phyloP scores from a whole-genome alignment of 1,140 invertebrate species.

The Drosophila bocqueti region DNA sequence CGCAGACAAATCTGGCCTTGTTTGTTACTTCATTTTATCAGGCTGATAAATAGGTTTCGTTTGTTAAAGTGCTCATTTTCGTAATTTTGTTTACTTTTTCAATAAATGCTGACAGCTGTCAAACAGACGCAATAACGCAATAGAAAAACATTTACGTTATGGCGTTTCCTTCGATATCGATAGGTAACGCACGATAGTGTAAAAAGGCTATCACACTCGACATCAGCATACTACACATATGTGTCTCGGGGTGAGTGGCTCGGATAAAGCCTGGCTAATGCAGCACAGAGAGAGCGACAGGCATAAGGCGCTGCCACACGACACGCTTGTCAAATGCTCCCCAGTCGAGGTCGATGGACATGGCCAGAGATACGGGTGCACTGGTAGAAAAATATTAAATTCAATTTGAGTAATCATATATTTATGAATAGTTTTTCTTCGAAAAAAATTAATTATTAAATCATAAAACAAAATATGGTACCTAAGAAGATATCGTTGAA shows the following conservation, averaged over 20 bases:
- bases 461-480: too few relatives aligned
- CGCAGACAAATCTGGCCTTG: too few relatives aligned
- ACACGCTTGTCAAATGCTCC: conserved; percentile 70
- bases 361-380: conserved; percentile 13
- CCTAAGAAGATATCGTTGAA: neutral
- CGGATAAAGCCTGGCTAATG: conserved; percentile 72
- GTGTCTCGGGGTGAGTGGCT: conserved; percentile 53
- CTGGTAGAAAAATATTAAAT: neutral
- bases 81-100: too few relatives aligned
- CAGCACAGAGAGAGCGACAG: conserved; percentile 55
- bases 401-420: neutral
- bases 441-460: neutral
- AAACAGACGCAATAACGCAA: too few relatives aligned
- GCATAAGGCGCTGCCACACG: conserved; percentile 60
- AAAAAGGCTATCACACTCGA: too few relatives aligned
- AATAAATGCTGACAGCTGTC: too few relatives aligned
- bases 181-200: too few relatives aligned
- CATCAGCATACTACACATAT: conserved; percentile 26
- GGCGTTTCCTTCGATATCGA: too few relatives aligned
- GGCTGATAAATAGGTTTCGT: too few relatives aligned
- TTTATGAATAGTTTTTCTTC: neutral
- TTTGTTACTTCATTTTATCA: too few relatives aligned
- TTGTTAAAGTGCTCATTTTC: too few relatives aligned
- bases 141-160: too few relatives aligned
- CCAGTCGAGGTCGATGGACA: conserved; percentile 48